Evolutionary conservation across 64 coral and sea anemone species (phyloP), one percentile per base, ranked within the genome.

Genomic region (Pocillopora damicornis): DNA sequence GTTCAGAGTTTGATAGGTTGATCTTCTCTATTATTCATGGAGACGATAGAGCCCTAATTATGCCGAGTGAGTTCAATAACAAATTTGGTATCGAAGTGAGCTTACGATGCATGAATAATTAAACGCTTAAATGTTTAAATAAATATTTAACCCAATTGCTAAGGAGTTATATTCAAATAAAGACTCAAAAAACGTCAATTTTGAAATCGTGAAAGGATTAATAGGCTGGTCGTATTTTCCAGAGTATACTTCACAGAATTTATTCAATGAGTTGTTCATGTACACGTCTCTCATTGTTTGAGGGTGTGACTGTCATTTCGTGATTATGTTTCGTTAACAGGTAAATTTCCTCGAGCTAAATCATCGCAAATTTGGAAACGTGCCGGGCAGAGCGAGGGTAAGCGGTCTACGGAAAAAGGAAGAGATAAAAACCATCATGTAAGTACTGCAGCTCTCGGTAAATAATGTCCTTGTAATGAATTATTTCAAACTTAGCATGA

Each of bases 401-500:
- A 69, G 42, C 45, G 81, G 81, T 57, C 81, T 56, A 37, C 45
- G 81, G 42, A 85, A 85, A 59, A 85, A 73, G n/a, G 81, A 85
- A 23, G 81, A 85, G 37, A 85, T 66, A 4, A 85, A 85, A 73
- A 85, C 81, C 5, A 85, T 85, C 2, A 58, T 85, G 81, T 85
- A 34, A 85, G 81, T 85, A 30, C 30, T 30, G 30, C 30, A 16
- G 62, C 64, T 18, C 2, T 51, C 42, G 42, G 42, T 51, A 4
- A 51, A 51, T 4, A 51, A 30, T 30, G 30, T 30, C 30, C 30
- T 30, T 30, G 30, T 30, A 0, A 51, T 51, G 7, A 51, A 51
- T 51, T 51, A 7, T 51, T 30, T 51, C 42, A 7, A 51, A 51
- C 42, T 51, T 51, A 51, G 42, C 2, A 51, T 51, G 42, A 51